Evolutionary conservation across 2,113 vertebrate genomes (phyloP), one percentile per base, ranked within the genome.

Genomic region (Tamias sibiricus): DNA sequence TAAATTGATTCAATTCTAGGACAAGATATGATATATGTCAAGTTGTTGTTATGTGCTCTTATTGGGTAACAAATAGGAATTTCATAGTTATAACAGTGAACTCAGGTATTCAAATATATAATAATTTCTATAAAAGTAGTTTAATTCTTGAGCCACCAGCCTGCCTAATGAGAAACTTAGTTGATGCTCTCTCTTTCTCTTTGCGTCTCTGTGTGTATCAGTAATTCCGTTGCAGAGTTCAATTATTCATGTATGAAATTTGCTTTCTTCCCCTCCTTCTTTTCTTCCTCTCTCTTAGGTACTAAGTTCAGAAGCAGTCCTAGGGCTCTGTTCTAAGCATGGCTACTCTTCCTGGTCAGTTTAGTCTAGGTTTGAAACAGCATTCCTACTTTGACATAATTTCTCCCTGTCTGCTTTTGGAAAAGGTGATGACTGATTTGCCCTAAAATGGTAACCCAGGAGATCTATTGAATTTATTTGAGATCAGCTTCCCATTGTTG

Each of bases 41-140:
- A 49, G 40, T 95, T 90, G 92, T 49, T 72, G 91, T 94, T 95
- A 35, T 42, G n/a, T 93, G 12, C 10, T 89, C 5, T 30, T 96
- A 52, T 52, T 86, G 37, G 19, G 54, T 94, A 90, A 72, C 71
- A 84, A 87, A 54, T 54, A 86, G 35, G 6, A 71, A 64, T 82
- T 90, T 95, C 74, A 66, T 26, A 68, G 26, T 80, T 35, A 68
- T 12, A 12, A 69, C 49, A 87, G 35, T 30, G 90, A 87, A 81
- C 9, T 87, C 87, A 84, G 52, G 17, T 94, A 40, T 88, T 40
- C 62, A 87, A 75, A 92, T 37, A 71, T 81, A 35, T 26, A 85
- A 40, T 35, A 75, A 5, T 57, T 93, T 96, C 24, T 90, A 16
- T 77, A 84, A 87, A 84, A 88, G 6, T 28, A 92, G 8, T 77